A percentile compares a stretch with the other conserved stretches of the same genome.
phyloP scores from a whole-genome alignment of 2,888 invertebrate genomes.

The Eupelmus urozonus region DNA sequence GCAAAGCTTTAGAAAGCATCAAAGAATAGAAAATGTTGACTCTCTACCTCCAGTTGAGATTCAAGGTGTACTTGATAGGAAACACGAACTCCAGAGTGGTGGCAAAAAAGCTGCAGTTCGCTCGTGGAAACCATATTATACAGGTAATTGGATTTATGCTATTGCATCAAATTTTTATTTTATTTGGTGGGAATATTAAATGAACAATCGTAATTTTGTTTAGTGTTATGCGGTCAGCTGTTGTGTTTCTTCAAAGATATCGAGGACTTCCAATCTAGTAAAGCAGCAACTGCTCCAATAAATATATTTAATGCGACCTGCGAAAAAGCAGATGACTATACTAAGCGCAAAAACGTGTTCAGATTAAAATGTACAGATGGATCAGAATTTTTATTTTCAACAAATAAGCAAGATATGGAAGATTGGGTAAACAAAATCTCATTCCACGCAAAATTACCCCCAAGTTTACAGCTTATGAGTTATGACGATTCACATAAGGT shows the following conservation, averaged over 20 bases:
- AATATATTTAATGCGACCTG: slow-evolving; percentile 86
- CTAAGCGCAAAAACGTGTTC: slow-evolving; percentile 96
- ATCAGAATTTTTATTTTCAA: slow-evolving; percentile 93
- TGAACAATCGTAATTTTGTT: slow-evolving; percentile 47
- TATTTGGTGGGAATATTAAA: slow-evolving; percentile 10
- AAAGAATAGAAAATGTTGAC: slow-evolving; percentile 80
- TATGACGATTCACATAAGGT: slow-evolving; percentile 86
- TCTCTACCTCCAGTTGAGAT: slow-evolving; percentile 94
- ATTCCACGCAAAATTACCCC: slow-evolving; percentile 95
- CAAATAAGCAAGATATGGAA: slow-evolving; percentile 85
- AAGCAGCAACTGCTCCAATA: slow-evolving; percentile 92
- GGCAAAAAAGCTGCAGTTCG: slow-evolving; percentile 96
- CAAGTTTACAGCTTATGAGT: slow-evolving; percentile 91
- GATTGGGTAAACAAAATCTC: slow-evolving; percentile 95
- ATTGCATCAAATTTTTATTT: neutral
- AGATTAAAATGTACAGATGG: slow-evolving; percentile 92
- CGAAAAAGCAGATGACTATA: slow-evolving; percentile 94
- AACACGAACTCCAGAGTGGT: slow-evolving; percentile 95
- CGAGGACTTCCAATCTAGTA: slow-evolving; percentile 91
- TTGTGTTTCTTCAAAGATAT: slow-evolving; percentile 98
- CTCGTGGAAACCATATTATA: slow-evolving; percentile 96
- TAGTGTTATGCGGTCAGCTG: slow-evolving; percentile 95
- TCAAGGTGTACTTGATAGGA: slow-evolving; percentile 93
- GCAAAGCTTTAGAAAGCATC: slow-evolving; percentile 89
- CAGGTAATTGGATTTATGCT: slow-evolving; percentile 76